These are phyloP conservation scores for Cephus cinctus DNA, from an alignment of 1,140 invertebrate genomes.

Conservation along the genomic window DNA sequence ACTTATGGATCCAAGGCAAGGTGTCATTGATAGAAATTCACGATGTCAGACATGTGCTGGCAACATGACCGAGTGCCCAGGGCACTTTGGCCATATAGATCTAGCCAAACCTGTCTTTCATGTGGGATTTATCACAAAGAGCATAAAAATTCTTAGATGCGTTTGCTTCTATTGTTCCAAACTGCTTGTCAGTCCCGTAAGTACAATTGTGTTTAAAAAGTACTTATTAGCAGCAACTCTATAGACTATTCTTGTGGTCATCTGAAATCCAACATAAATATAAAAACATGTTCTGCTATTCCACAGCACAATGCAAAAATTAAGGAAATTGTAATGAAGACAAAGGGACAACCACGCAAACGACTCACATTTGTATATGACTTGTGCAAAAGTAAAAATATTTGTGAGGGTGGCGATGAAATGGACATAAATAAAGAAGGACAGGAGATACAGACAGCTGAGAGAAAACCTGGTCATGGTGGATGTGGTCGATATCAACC, in stretches of 20 bases:
- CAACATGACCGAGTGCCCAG: conserved; percentile 97
- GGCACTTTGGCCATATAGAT: conserved; percentile 99
- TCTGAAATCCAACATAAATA: conserved; percentile 3
- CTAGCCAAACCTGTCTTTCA: conserved; percentile 98
- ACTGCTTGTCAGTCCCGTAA: conserved; percentile 89
- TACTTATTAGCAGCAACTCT: conserved; percentile 6
- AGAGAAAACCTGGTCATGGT: conserved; percentile 82
- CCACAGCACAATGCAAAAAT: conserved; percentile 89
- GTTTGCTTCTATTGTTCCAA: conserved; percentile 99
- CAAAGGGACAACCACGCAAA: conserved; percentile 95
- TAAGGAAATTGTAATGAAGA: conserved; percentile 95
- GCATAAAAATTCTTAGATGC: conserved; percentile 93
- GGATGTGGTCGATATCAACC: conserved; percentile 98
- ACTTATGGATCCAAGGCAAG: conserved; percentile 98
- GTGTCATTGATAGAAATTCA: conserved; percentile 91
- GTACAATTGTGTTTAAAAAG: conserved; percentile 37
- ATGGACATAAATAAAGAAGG: conserved; percentile 86
- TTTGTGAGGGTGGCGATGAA: conserved; percentile 98
- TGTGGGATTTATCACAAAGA: conserved; percentile 96
- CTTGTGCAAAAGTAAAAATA: conserved; percentile 95
- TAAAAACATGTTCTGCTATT: conserved; percentile 33
- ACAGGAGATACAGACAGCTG: conserved; percentile 54
- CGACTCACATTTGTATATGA: conserved; percentile 95
- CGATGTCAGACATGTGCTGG: conserved; percentile 97
- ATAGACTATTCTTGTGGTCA: neutral